phyloP scores from a whole-genome alignment of 2,888 invertebrate species.

The Zaprionus obscuricornis region DNA sequence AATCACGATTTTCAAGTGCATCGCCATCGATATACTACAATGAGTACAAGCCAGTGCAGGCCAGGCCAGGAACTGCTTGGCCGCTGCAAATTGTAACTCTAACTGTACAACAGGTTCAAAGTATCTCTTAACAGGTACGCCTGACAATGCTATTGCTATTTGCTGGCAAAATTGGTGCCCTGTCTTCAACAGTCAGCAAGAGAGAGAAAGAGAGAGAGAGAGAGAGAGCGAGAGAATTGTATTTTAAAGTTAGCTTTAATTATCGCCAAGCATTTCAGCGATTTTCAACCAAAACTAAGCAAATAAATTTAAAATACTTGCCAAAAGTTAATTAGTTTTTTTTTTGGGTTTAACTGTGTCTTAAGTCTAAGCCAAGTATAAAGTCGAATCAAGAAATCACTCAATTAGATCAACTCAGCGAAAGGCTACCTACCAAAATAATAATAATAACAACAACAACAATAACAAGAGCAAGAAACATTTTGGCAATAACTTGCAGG shows the following conservation, averaged over 20 bases:
- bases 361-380: too few species aligned
- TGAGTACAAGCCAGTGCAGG: constrained; percentile 52
- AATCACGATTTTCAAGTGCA: constrained; percentile 78
- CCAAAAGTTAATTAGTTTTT: constrained; percentile 73
- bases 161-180: constrained; percentile 1
- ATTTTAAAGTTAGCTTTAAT: too few species aligned
- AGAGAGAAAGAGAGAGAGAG: too few species aligned
- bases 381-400: constrained; percentile 58
- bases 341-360: too few species aligned
- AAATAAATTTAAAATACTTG: constrained; percentile 63
- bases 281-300: constrained; percentile 58
- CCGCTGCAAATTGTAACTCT: constrained; percentile 78
- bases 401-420: constrained; percentile 70
- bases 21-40: constrained; percentile 78
- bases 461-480: too few species aligned
- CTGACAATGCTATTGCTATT: constrained; percentile 47
- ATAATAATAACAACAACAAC: too few species aligned
- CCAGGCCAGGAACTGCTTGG: constrained; percentile 26
- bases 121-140: constrained; percentile 78
- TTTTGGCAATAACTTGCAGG: constrained; percentile 48
- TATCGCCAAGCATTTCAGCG: constrained; percentile 73
- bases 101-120: constrained; percentile 82
- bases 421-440: constrained; percentile 66
- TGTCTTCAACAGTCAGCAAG: not conserved
- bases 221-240: constrained; percentile 28